Base-by-base conservation (phyloP, 2,113 vertebrate genomes). In the Hemibagrus wyckioides region DNA sequence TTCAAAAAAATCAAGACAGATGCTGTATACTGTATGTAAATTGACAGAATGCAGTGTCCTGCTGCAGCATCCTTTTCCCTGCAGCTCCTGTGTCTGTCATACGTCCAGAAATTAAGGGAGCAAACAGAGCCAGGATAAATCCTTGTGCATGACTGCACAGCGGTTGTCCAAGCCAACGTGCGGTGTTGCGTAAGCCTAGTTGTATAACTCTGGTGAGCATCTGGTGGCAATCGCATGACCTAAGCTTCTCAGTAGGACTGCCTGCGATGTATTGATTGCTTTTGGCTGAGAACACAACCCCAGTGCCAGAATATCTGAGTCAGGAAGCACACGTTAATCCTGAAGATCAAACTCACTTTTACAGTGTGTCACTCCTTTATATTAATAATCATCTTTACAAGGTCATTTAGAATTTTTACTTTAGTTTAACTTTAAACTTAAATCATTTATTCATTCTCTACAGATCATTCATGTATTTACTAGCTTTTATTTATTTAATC, bases 211-310 rank as follows among this genome's bases (percentile, higher is more conserved):
- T 88, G n/a, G 63, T 69, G 15, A 86, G 82, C 87, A 28, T 71
- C 65, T 50, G 67, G 82, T 86, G 86, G 76, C 57, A 69, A 30
- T 75, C 33, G 48, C 39, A 61, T 65, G 77, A 30, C 30, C 28
- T n/a, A 56, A 91, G 88, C 69, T 89, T 92, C 48, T 84, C 19
- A 88, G 90, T 91, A 89, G 83, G 87, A 92, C 83, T 80, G 86
- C 19, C 63, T 61, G 25, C 44, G 57, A 88, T 25, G 56, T 63
- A 86, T 82, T 77, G 85, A 92, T 83, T 90, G n/a, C 71, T 89
- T 61, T 88, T 84, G 80, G 82, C 54, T 41, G 9, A 80, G 44
- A 73, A 73, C 52, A 86, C 30, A 28, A 44, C 41, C 65, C 54
- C 8, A 25, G 80, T 36, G 44, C 73, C 56, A 79, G 75, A 33